These are phyloP conservation scores for Myopa testacea DNA, from an alignment of 2,888 invertebrate genomes.

Conservation along the genomic window DNA sequence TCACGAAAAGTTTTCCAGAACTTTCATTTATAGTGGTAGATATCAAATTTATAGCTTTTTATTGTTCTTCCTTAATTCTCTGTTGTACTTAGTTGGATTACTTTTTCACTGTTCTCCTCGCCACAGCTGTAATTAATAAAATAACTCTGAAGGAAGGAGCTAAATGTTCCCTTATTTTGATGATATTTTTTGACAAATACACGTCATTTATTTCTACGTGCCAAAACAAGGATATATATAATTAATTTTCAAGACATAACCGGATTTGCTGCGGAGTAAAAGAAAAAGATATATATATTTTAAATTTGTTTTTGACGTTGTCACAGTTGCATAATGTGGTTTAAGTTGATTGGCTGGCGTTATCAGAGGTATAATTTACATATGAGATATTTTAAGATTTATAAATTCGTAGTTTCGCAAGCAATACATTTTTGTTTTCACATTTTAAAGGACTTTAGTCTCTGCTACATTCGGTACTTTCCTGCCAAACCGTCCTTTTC, in stretches of 20 bases:
- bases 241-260: background rate
- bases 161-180: background rate
- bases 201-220: constrained; percentile 38
- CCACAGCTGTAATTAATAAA: constrained; percentile 15
- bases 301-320: background rate
- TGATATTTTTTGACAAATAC: constrained; percentile 40
- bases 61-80: background rate
- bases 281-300: background rate
- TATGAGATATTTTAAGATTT: too few species aligned
- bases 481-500: too few species aligned
- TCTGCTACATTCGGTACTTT: too few species aligned
- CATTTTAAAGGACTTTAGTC: too few species aligned
- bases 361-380: background rate
- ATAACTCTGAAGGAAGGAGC: constrained; percentile 15
- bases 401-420: too few species aligned
- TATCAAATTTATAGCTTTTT: background rate
- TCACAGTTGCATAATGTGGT: constrained; percentile 30
- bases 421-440: too few species aligned
- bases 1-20: background rate
- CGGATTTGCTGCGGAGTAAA: background rate
- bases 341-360: constrained; percentile 25
- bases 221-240: background rate
- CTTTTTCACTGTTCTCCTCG: constrained; percentile 25
- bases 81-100: too few species aligned
- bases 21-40: background rate